These are phyloP conservation scores for Bombycilla garrulus DNA, from an alignment of 2,113 vertebrate genomes.

Conservation along the genomic window DNA sequence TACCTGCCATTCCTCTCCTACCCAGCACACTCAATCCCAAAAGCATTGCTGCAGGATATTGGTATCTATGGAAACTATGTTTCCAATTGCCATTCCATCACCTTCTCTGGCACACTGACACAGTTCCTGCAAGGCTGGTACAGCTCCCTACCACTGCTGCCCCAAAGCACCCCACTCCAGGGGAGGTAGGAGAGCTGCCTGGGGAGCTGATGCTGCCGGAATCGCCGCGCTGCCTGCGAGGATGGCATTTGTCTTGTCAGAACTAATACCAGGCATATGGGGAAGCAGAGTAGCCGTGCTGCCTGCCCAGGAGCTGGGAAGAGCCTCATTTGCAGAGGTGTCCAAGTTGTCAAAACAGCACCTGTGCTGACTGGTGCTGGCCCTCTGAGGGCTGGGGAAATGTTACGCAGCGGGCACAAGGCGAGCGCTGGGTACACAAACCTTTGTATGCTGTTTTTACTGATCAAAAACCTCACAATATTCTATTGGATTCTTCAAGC, in stretches of 20 bases:
- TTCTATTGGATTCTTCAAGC: not conserved
- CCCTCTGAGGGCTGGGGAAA: conserved; percentile 16
- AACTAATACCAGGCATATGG: conserved; percentile 35
- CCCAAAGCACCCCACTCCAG: not conserved
- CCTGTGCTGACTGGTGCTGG: conserved; percentile 59
- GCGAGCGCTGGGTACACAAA: not conserved
- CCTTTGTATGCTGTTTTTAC: not conserved
- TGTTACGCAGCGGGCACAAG: not conserved
- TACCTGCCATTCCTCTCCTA: not conserved
- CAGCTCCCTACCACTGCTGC: not conserved
- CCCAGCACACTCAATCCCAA: not conserved
- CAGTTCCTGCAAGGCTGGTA: not conserved
- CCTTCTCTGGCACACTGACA: not conserved
- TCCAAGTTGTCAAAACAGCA: conserved; percentile 63
- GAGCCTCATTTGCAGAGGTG: conserved; percentile 56
- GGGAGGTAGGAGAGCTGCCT: not conserved
- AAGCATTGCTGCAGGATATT: not conserved
- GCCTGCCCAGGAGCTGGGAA: conserved; percentile 26
- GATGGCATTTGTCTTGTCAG: not conserved
- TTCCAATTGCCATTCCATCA: conserved; percentile 15
- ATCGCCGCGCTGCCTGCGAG: accelerated
- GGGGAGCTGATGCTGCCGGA: not conserved
- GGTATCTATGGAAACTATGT: conserved; percentile 57
- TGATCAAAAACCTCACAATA: not conserved
- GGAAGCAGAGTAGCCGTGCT: not conserved